Evolutionary conservation across 2,797 vertebrate genomes (phyloP).

Genomic region (Lacerta viridis): DNA sequence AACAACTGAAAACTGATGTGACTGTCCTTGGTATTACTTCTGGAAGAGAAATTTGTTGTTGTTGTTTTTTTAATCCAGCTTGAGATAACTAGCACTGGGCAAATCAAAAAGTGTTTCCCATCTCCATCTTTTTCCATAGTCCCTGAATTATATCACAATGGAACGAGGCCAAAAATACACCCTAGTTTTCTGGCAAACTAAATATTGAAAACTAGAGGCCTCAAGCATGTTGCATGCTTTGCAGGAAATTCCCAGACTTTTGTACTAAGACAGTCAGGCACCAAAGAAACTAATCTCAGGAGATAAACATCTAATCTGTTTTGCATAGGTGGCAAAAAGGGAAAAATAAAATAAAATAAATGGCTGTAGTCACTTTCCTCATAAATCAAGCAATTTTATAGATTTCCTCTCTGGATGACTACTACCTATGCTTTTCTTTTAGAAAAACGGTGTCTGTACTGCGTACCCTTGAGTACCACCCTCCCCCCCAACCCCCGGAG

Average conservation of each 20-base stretch:
- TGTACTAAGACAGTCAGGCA: slow-evolving; percentile 70
- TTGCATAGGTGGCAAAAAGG: slow-evolving; percentile 50
- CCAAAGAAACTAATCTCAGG: slow-evolving; percentile 46
- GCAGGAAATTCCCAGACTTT: slow-evolving; percentile 76
- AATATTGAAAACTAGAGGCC: slow-evolving; percentile 68
- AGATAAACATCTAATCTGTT: slow-evolving; percentile 61
- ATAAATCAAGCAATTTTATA: slow-evolving; percentile 31
- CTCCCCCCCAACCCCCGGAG: no score
- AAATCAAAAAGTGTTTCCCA: slow-evolving; percentile 71
- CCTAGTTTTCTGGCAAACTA: slow-evolving; percentile 67
- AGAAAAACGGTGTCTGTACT: no score
- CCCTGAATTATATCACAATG: slow-evolving; percentile 70
- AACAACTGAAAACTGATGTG: background rate
- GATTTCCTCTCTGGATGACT: slow-evolving; percentile 23
- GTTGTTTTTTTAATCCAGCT: slow-evolving; percentile 36
- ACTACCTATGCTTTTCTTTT: no score
- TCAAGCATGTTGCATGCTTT: slow-evolving; percentile 72
- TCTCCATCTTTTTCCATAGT: slow-evolving; percentile 69
- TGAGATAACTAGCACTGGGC: slow-evolving; percentile 50
- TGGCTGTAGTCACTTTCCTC: slow-evolving; percentile 36
- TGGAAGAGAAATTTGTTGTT: slow-evolving; percentile 25
- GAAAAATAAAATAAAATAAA: slow-evolving; percentile 12
- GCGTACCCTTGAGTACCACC: no score
- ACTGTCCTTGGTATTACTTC: slow-evolving; percentile 1
- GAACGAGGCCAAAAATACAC: slow-evolving; percentile 75